Evolutionary conservation across 2,113 vertebrate species (phyloP).

Genomic region (Orthonyx spaldingii): DNA sequence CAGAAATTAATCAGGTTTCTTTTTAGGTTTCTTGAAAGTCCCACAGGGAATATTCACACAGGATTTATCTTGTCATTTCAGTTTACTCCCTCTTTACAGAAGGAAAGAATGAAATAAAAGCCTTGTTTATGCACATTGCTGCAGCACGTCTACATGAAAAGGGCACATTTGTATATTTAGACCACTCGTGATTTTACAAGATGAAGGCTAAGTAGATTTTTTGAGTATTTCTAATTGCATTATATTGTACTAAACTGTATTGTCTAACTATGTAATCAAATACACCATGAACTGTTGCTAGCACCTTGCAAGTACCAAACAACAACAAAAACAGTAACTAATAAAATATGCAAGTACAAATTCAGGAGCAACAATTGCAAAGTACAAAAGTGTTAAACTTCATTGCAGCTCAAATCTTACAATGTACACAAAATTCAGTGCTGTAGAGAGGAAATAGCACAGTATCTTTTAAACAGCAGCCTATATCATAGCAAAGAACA

Average conservation of each 20-base stretch:
- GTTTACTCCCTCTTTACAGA: not conserved
- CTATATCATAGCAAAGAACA: not conserved
- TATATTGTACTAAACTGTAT: conserved; percentile 51
- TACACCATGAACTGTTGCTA: conserved; percentile 40
- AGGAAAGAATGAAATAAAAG: not conserved
- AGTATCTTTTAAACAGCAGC: not conserved
- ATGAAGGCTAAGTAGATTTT: conserved; percentile 60
- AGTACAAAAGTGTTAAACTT: not conserved
- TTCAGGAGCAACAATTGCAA: not conserved
- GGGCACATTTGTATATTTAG: conserved; percentile 53
- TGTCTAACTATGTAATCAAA: conserved; percentile 62
- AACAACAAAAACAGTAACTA: not conserved
- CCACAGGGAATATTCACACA: not conserved
- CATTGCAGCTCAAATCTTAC: conserved; percentile 29
- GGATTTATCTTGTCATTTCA: not conserved
- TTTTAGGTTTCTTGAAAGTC: not conserved
- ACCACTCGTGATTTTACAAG: conserved; percentile 42
- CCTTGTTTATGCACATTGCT: not conserved
- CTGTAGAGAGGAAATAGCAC: not conserved
- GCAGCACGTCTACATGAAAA: conserved; percentile 36
- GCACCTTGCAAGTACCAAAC: conserved; percentile 21
- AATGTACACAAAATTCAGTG: conserved; percentile 19
- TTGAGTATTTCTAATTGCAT: conserved; percentile 64
- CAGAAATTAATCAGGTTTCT: not conserved
- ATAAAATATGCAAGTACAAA: conserved; percentile 47